Evolutionary conservation across 2,113 vertebrate species (phyloP).

Genomic region (Lucifuga dentata): DNA sequence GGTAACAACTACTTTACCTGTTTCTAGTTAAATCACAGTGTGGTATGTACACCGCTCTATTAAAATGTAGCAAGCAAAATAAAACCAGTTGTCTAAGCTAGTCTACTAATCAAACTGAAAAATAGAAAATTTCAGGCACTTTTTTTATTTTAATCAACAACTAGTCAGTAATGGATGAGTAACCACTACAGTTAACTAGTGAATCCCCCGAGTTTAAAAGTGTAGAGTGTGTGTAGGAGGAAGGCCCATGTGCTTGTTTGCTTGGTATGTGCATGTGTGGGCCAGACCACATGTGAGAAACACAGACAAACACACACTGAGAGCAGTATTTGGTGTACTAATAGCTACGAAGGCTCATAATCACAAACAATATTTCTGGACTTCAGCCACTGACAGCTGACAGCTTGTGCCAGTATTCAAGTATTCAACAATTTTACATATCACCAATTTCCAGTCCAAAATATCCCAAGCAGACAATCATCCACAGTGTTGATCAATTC

Average conservation of each 20-base stretch:
- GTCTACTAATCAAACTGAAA: too few relatives aligned
- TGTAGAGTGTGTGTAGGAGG: slow-evolving; percentile 53
- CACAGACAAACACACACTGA: slow-evolving; percentile 60
- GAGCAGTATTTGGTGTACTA: slow-evolving; percentile 54
- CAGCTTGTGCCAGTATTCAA: slow-evolving; percentile 61
- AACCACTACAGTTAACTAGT: too few relatives aligned
- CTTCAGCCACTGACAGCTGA: slow-evolving; percentile 58
- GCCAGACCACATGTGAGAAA: slow-evolving; percentile 68
- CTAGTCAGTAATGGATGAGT: too few relatives aligned
- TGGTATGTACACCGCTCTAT: slow-evolving; percentile 13
- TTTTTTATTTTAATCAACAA: too few relatives aligned
- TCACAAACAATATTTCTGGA: slow-evolving; percentile 60
- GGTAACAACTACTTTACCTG: not conserved
- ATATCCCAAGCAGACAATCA: slow-evolving; percentile 23
- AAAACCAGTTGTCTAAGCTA: too few relatives aligned
- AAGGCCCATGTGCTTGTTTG: slow-evolving; percentile 55
- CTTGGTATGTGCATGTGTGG: slow-evolving; percentile 64
- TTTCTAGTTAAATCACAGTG: slow-evolving; percentile 4
- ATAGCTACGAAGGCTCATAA: slow-evolving; percentile 49
- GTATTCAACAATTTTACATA: slow-evolving; percentile 62
- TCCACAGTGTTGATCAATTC: slow-evolving; percentile 41
- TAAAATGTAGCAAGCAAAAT: slow-evolving; percentile 10
- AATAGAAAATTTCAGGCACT: too few relatives aligned
- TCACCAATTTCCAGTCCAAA: slow-evolving; percentile 56
- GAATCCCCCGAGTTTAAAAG: too few relatives aligned